Evolutionary conservation across 2,113 vertebrate species (phyloP), one percentile per base, ranked within the genome.

Genomic region (Pyrgilauda ruficollis): DNA sequence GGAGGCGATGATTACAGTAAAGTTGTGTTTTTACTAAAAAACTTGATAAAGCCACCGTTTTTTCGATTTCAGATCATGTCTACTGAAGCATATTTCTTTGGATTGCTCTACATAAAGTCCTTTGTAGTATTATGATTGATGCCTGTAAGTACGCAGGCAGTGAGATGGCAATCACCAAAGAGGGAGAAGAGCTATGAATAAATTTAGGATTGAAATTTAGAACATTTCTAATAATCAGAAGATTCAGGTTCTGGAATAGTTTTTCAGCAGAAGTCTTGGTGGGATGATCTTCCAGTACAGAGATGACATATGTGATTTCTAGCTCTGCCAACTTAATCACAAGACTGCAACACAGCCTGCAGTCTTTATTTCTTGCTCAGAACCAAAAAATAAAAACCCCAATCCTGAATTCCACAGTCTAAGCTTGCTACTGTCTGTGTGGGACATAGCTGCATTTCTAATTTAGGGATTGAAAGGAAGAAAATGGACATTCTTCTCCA

Each of bases 71-170:
- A 72, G 17, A 58, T 93, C 35, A 58, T 94, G 53, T 94, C 89
- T 95, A 52, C 80, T 84, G 77, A 78, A 81, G 91, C 39, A 33
- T 92, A 66, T 86, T 84, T 94, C 67, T 84, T 19, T 22, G 28
- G 73, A 87, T 93, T 95, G 68, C 73, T 81, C 64, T 81, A 16
- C 73, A 72, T 84, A 53, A 91, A 87, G 43, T 87, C 62, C 52
- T 89, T 92, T 84, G 46, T 92, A 82, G 87, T 94, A 67, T 61
- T 91, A n/a, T 87, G 89, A 93, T 87, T 82, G 84, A 93, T 94
- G 41, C 23, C 37, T 92, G 3, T 87, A 89, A 92, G 76, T 84
- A 66, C 33, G 68, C 41, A 56, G 68, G 47, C 73, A 92, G 39
- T 52, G 41, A 86, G 61, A 81, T 75, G 47, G 77, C 66, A 94